Percentiles rank a stretch among this genome's conserved stretches.
Evolutionary conservation across 2,113 vertebrate species (phyloP).

Genomic region (Rynchops niger): DNA sequence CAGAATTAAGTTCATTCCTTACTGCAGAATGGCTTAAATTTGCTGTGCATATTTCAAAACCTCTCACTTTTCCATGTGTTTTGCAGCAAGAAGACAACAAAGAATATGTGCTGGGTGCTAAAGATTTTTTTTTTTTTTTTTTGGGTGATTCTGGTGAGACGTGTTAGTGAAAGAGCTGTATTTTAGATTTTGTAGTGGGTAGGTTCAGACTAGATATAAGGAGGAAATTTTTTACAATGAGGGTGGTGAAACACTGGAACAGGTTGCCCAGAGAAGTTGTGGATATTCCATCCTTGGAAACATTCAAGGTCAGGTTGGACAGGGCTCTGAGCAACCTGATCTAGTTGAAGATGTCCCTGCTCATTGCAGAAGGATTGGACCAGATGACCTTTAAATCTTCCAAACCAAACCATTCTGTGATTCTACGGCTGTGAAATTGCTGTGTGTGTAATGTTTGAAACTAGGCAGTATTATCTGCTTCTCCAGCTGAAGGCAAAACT

Average conservation of each 20-base stretch:
- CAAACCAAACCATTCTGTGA: neutral
- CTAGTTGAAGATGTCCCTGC: neutral
- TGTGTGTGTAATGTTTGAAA: neutral
- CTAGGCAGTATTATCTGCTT: neutral
- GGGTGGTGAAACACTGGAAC: neutral
- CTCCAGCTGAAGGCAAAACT: neutral
- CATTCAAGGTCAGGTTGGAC: neutral
- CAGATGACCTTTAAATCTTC: neutral
- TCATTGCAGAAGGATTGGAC: neutral
- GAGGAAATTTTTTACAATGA: neutral
- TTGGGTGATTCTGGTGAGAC: neutral
- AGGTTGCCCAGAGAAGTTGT: neutral
- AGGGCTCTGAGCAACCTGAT: neutral
- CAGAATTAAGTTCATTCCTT: neutral
- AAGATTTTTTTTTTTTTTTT: neutral
- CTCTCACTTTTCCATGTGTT: neutral
- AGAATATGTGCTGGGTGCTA: neutral
- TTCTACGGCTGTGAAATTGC: neutral
- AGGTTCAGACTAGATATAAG: neutral
- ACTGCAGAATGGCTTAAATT: neutral
- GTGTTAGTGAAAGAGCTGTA: neutral
- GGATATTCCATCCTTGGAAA: neutral
- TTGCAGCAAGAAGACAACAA: neutral
- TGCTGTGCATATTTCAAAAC: neutral
- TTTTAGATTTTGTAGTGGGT: neutral